Evolutionary conservation across 2,888 invertebrate species (phyloP).

Genomic region (Andrena praecox): DNA sequence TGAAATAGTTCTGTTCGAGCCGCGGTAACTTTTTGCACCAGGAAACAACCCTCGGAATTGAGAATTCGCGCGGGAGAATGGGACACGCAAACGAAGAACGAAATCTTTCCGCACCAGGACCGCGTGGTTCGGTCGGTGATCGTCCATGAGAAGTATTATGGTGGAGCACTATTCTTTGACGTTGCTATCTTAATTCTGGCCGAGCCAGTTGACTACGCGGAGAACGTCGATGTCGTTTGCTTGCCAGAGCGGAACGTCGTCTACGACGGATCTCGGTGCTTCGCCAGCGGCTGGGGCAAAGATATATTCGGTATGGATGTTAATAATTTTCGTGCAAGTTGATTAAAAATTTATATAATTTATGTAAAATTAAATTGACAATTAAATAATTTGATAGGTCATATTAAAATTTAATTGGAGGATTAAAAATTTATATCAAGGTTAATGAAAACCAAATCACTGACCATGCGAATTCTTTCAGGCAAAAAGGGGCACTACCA

Average conservation of each 20-base stretch:
- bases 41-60: conserved; percentile 80
- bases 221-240: conserved; percentile 90
- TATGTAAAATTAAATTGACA: too few species aligned
- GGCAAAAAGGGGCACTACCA: conserved; percentile 86
- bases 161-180: conserved; percentile 90
- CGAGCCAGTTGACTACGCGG: conserved; percentile 87
- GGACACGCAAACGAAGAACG: conserved; percentile 91
- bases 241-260: conserved; percentile 86
- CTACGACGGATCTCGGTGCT: conserved; percentile 87
- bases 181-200: conserved; percentile 90
- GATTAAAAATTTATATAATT: too few species aligned
- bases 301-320: conserved; percentile 87
- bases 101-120: conserved; percentile 90
- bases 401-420: too few species aligned
- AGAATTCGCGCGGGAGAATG: conserved; percentile 87
- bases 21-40: conserved; percentile 36
- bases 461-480: conserved; percentile 23
- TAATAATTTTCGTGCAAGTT: not conserved
- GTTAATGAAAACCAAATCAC: not conserved
- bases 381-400: too few species aligned
- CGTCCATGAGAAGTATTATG: conserved; percentile 88
- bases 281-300: conserved; percentile 92
- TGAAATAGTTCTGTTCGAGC: too few species aligned
- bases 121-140: conserved; percentile 87
- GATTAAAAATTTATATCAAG: too few species aligned